phyloP scores from a whole-genome alignment of 2,113 vertebrate genomes.

The Lota lota region DNA sequence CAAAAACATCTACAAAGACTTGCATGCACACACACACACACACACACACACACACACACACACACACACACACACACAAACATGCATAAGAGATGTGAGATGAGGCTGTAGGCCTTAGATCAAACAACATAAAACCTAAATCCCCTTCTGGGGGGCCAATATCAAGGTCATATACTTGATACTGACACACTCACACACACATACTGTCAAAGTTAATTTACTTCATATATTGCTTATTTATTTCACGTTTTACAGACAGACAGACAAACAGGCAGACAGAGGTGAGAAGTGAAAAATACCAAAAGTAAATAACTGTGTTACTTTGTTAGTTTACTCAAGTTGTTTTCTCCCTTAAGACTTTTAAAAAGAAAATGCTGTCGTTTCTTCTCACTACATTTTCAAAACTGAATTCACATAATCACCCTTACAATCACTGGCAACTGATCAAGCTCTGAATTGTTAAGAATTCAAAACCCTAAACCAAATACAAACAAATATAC shows the following conservation, averaged over 20 bases:
- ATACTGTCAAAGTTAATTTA: background rate
- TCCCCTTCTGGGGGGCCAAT: slow-evolving; percentile 15
- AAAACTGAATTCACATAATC: too few relatives aligned
- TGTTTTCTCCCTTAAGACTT: too few relatives aligned
- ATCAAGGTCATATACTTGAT: background rate
- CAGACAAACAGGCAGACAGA: background rate
- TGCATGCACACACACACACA: slow-evolving; percentile 2
- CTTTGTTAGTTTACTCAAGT: too few relatives aligned
- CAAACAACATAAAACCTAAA: slow-evolving; percentile 32
- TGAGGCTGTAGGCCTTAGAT: slow-evolving; percentile 17
- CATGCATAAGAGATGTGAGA: background rate
- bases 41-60: slow-evolving; percentile 12
- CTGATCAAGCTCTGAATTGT: too few relatives aligned
- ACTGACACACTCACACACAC: background rate
- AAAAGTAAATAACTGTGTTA: too few relatives aligned
- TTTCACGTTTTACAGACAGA: background rate
- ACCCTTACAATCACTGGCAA: too few relatives aligned
- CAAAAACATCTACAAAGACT: background rate
- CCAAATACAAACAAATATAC: too few relatives aligned
- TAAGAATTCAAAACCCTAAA: too few relatives aligned
- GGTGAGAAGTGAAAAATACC: too few relatives aligned
- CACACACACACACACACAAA: slow-evolving; percentile 13
- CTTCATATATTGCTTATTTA: background rate
- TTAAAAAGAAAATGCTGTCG: too few relatives aligned
- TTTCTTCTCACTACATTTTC: too few relatives aligned